Evolutionary conservation across 2,888 invertebrate species (phyloP).

Genomic region (Cosmia pyralina): DNA sequence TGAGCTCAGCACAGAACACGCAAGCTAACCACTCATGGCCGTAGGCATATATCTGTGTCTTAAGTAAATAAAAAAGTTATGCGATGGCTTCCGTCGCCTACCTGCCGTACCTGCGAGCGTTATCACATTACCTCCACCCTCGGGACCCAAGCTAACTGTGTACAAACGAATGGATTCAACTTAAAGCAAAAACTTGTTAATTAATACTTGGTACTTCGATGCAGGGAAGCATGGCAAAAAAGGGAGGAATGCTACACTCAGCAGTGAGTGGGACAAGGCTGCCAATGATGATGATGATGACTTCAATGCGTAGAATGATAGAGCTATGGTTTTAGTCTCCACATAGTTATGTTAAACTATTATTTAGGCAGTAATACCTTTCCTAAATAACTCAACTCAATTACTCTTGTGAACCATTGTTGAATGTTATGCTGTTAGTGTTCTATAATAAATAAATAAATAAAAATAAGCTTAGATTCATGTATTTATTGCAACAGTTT

Average conservation of each 20-base stretch:
- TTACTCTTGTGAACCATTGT: too few relatives aligned
- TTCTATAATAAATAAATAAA: too few relatives aligned
- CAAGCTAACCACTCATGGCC: too few relatives aligned
- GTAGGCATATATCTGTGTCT: neutral
- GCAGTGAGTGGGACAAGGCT: too few relatives aligned
- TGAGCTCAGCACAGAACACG: too few relatives aligned
- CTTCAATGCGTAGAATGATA: constrained; percentile 9
- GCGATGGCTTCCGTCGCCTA: constrained; percentile 35
- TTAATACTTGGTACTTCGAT: constrained; percentile 1
- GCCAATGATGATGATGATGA: too few relatives aligned
- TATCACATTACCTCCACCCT: constrained; percentile 57
- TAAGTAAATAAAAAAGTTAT: constrained; percentile 28
- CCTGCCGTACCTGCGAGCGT: constrained; percentile 45
- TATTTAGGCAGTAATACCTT: neutral
- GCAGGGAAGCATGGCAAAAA: too few relatives aligned
- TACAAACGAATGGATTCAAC: constrained; percentile 26
- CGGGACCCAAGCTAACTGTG: constrained; percentile 10
- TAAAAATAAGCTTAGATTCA: neutral
- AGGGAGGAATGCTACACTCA: too few relatives aligned
- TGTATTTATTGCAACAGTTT: constrained; percentile 11
- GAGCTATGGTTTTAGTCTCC: neutral
- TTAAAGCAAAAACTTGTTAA: constrained; percentile 38
- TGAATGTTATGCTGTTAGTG: too few relatives aligned
- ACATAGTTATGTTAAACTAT: neutral
- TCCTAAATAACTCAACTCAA: too few relatives aligned